These are phyloP conservation scores for Columba janthina DNA, from an alignment of 2,113 vertebrate genomes.

Conservation along the genomic window DNA sequence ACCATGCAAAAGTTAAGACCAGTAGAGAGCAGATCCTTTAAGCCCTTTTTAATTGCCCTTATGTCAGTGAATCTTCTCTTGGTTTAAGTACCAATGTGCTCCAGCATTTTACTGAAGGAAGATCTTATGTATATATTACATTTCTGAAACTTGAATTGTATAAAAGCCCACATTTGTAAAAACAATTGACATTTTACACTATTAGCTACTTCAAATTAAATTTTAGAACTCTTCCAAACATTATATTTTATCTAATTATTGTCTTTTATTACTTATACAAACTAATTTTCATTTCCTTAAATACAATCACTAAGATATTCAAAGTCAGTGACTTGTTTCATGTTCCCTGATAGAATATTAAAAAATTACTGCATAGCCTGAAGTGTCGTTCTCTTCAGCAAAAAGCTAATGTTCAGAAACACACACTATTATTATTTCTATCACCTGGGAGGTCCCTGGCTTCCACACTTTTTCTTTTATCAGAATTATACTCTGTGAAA, in stretches of 20 bases:
- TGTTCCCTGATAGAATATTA: neutral
- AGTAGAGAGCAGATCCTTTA: neutral
- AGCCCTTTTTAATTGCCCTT: neutral
- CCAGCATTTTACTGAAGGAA: neutral
- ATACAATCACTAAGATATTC: slow-evolving; percentile 24
- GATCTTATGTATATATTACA: neutral
- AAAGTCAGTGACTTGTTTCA: neutral
- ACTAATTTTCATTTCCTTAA: slow-evolving; percentile 45
- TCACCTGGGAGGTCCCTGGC: neutral
- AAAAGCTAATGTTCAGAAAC: slow-evolving; percentile 9
- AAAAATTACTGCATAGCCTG: slow-evolving; percentile 18
- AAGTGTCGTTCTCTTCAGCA: slow-evolving; percentile 36
- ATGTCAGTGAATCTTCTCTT: neutral
- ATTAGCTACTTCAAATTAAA: slow-evolving; percentile 27
- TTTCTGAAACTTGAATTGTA: neutral
- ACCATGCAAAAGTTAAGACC: neutral
- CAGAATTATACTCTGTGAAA: neutral
- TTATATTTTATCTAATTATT: slow-evolving; percentile 32
- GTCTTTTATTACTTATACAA: slow-evolving; percentile 41
- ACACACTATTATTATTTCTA: slow-evolving; percentile 15
- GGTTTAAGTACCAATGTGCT: neutral
- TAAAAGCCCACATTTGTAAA: neutral
- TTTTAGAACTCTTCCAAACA: slow-evolving; percentile 44
- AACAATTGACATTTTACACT: slow-evolving; percentile 4
- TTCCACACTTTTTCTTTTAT: neutral